Conservation (phyloP, 2,797 vertebrate species). For the Spheniscus humboldti region DNA sequence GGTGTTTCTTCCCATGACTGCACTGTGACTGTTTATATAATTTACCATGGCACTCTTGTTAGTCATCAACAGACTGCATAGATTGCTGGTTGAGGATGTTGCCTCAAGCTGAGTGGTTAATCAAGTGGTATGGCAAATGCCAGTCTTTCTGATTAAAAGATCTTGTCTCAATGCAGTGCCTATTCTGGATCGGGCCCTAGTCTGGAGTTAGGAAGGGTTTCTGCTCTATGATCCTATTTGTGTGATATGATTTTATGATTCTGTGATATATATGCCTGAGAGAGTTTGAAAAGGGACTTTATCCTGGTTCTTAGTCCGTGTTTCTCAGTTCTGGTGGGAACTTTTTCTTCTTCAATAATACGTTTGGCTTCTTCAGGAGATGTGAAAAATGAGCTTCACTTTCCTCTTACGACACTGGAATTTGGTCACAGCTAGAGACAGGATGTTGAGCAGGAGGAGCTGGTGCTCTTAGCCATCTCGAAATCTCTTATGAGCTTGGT, state of each 20-base stretch:
- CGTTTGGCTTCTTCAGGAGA: not conserved
- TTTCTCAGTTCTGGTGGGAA: not conserved
- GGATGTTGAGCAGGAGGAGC: not conserved
- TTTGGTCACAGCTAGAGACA: not conserved
- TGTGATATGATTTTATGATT: not conserved
- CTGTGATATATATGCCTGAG: not conserved
- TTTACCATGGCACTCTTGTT: not conserved
- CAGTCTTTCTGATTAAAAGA: not conserved
- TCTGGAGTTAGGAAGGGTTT: not conserved
- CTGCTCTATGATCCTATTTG: not conserved
- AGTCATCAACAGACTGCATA: not conserved
- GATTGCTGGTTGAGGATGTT: not conserved
- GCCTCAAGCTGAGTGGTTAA: not conserved
- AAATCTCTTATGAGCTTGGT: not conserved
- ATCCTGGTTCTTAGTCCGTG: not conserved
- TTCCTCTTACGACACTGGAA: not conserved
- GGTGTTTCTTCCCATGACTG: conserved; percentile 9
- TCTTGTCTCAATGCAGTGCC: not conserved
- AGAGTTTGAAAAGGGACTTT: not conserved
- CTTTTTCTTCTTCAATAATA: not conserved
- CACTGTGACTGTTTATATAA: conserved; percentile 9
- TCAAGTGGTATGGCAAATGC: not conserved
- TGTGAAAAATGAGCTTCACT: not conserved
- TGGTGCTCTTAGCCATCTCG: not conserved
- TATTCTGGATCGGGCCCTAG: not conserved